Conservation (phyloP, 2,888 invertebrate species). For the Heliconius cydno region DNA sequence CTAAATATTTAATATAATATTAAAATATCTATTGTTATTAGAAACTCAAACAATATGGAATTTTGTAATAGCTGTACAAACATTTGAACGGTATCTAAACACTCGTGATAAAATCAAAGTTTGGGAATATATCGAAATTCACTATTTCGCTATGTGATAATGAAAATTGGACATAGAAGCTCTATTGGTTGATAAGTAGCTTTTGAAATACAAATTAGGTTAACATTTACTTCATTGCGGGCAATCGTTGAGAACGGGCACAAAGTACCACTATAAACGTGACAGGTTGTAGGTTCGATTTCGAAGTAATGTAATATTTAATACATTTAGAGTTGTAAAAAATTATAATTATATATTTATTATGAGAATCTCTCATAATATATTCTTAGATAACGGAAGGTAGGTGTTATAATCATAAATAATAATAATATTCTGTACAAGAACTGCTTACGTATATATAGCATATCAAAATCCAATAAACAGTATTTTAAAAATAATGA, state of each 20-base stretch:
- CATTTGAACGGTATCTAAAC: conserved; percentile 16
- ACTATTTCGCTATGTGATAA: neutral
- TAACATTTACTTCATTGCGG: neutral
- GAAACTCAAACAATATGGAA: neutral
- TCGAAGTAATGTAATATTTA: too few relatives aligned
- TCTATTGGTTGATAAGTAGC: neutral
- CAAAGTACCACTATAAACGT: too few relatives aligned
- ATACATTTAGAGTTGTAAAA: too few relatives aligned
- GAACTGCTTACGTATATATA: too few relatives aligned
- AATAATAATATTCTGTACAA: too few relatives aligned
- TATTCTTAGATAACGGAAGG: neutral
- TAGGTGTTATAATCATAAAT: too few relatives aligned
- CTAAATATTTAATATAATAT: neutral
- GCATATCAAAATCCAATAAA: too few relatives aligned
- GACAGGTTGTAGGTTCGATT: too few relatives aligned
- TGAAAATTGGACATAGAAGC: conserved; percentile 16
- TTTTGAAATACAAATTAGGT: neutral
- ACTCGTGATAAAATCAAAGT: conserved; percentile 16
- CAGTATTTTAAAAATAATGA: conserved; percentile 27
- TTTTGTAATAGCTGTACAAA: conserved; percentile 15
- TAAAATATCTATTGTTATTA: conserved; percentile 1
- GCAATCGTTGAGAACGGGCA: too few relatives aligned
- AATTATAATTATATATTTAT: neutral
- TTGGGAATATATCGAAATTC: conserved; percentile 14
- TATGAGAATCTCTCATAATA: neutral